Evolutionary conservation across 1,140 invertebrate species (phyloP), one percentile per base, ranked within the genome.

Genomic region (Polypedilum vanderplanki): DNA sequence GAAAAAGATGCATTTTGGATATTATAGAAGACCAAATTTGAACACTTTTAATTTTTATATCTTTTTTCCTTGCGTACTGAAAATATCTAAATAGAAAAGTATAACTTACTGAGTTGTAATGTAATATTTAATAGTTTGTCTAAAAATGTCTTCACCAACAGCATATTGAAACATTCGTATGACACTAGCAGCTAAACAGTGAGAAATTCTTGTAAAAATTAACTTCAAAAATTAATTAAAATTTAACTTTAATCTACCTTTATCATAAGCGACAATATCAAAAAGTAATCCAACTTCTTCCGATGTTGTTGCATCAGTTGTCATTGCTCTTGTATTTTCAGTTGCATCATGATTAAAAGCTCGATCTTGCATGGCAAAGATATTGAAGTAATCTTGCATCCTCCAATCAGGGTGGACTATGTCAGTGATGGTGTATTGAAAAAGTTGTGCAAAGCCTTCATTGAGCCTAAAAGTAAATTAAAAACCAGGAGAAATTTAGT

Each of bases 161-260:
- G 97, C 96, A 81, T 94, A 88, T 77, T 94, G 88, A 92, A 97
- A 95, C 96, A 98, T 98, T 73, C 95, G 86, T 40, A 98, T 89
- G 18, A 98, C 85, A 10, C 84, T 85, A 73, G 85, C 86, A 75
- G 86, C 85, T 88, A 79, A 78, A 78, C 81, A 12, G 57, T 57
- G 10, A n/a, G 15, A 12, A 46, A 12, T 46, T 46, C 8, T n/a
- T n/a, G n/a, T n/a, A n/a, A n/a, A n/a, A n/a, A n/a, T n/a, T n/a
- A n/a, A n/a, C n/a, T n/a, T n/a, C n/a, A n/a, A n/a, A 64, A 76
- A 73, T 15, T 40, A 73, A n/a, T 9, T 41, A 24, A 1, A 17
- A 33, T 20, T 41, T 65, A 17, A 18, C 7, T 15, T 33, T 15
- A 18, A 65, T 78, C 82, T 83, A 87, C 87, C 85, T 84, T 88